A percentile compares a stretch with the other conserved stretches of the same genome.
Conservation (phyloP, 2,797 vertebrate species). For the Chrosomus eos region DNA sequence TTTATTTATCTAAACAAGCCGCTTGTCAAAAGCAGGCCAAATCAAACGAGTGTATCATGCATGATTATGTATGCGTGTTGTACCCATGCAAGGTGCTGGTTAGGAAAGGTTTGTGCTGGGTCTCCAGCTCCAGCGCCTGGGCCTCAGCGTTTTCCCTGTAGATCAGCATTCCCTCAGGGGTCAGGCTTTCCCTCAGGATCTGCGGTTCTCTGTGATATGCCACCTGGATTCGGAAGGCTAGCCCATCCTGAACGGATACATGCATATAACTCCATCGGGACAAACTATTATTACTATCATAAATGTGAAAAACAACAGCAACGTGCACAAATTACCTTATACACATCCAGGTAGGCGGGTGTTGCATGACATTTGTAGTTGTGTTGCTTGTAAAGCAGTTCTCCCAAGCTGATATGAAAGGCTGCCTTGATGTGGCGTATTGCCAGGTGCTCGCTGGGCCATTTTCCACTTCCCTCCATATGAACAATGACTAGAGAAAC, state of each 20-base stretch:
- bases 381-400: conserved; percentile 84
- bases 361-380: conserved; percentile 80
- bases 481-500: conserved; percentile 87
- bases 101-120: conserved; percentile 83
- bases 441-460: conserved; percentile 89
- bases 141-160: conserved; percentile 88
- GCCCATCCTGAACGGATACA: conserved; percentile 82
- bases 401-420: conserved; percentile 89
- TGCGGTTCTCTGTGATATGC: conserved; percentile 93
- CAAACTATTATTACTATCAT: background rate
- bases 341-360: conserved; percentile 85
- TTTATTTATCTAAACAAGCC: background rate
- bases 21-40: background rate
- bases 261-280: background rate
- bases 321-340: conserved; percentile 81
- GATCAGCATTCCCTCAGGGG: conserved; percentile 85
- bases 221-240: conserved; percentile 89
- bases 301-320: background rate
- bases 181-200: conserved; percentile 86
- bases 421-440: conserved; percentile 89
- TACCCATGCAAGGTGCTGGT: conserved; percentile 95
- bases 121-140: conserved; percentile 84
- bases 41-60: background rate
- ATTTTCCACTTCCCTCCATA: conserved; percentile 97
- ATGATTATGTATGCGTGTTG: background rate